A percentile compares a stretch with the other conserved stretches of the same genome.
Conservation (phyloP, 2,888 invertebrate species). For the Drosophila birchii region DNA sequence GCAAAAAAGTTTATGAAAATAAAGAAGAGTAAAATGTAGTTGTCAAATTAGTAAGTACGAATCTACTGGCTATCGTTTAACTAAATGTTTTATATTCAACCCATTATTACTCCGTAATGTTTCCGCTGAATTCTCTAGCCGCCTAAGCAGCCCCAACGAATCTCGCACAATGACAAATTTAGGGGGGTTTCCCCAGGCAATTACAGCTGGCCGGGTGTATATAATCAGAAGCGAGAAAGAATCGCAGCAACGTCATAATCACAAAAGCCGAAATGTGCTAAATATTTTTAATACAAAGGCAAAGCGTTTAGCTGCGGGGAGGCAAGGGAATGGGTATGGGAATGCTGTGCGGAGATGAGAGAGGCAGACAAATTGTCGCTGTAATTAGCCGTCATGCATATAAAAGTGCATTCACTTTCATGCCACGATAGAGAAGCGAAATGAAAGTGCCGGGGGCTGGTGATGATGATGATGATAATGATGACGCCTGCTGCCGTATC, state of each 20-base stretch:
- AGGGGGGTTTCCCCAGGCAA: conserved; percentile 41
- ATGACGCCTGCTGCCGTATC: conserved; percentile 37
- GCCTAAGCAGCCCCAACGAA: conserved; percentile 8
- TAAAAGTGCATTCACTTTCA: conserved; percentile 79
- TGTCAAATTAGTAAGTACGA: too few species aligned
- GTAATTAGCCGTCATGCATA: conserved; percentile 76
- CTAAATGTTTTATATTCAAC: not conserved
- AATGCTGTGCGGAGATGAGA: conserved; percentile 1
- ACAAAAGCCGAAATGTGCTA: conserved; percentile 57
- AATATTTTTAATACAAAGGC: conserved; percentile 58
- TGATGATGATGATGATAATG: conserved; percentile 45
- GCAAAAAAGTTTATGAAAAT: too few species aligned
- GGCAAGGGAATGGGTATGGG: conserved; percentile 11
- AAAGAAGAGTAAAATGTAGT: too few species aligned
- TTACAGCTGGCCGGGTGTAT: conserved; percentile 29
- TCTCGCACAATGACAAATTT: conserved; percentile 41
- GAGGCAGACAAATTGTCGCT: conserved; percentile 73
- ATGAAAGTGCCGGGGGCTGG: conserved; percentile 14
- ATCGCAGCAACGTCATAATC: conserved; percentile 55
- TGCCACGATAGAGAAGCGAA: conserved; percentile 42
- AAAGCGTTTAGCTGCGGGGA: conserved; percentile 37
- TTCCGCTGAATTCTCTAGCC: conserved; percentile 1
- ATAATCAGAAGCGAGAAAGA: conserved; percentile 23
- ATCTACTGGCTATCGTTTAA: too few species aligned
- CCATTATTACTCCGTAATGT: not conserved